Conservation (phyloP, 2,113 vertebrate species). For the Spizaetus ornatus region DNA sequence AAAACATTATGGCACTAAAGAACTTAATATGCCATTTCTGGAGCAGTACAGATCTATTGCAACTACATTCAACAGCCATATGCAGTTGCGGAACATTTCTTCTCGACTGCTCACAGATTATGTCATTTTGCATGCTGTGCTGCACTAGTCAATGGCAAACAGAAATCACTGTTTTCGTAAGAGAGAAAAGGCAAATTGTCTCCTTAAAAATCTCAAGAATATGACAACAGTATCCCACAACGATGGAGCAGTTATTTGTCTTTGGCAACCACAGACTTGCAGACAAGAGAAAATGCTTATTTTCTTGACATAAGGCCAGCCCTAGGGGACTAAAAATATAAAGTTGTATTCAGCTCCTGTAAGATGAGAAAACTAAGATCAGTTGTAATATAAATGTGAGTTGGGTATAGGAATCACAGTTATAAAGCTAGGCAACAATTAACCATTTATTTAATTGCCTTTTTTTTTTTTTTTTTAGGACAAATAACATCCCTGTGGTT, state of each 20-base stretch:
- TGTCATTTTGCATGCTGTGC: not conserved
- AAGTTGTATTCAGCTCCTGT: not conserved
- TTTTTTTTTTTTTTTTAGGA: not conserved
- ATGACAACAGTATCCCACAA: not conserved
- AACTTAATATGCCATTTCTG: not conserved
- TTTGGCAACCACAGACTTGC: not conserved
- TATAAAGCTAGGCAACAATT: not conserved
- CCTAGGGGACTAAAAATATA: not conserved
- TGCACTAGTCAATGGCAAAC: not conserved
- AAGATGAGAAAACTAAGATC: not conserved
- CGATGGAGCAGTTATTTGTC: not conserved
- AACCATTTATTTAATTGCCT: not conserved
- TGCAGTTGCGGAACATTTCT: not conserved
- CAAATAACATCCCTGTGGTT: not conserved
- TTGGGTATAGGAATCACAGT: not conserved
- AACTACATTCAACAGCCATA: not conserved
- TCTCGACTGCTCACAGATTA: not conserved
- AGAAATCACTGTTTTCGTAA: not conserved
- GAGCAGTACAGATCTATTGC: not conserved
- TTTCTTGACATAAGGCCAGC: constrained; percentile 22
- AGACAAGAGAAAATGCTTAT: not conserved
- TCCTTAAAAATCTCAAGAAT: constrained; percentile 1
- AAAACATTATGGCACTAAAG: not conserved
- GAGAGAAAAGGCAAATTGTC: not conserved
- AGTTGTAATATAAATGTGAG: not conserved